Evolutionary conservation across 2,797 vertebrate species (phyloP).

Genomic region (Denticeps clupeoides): DNA sequence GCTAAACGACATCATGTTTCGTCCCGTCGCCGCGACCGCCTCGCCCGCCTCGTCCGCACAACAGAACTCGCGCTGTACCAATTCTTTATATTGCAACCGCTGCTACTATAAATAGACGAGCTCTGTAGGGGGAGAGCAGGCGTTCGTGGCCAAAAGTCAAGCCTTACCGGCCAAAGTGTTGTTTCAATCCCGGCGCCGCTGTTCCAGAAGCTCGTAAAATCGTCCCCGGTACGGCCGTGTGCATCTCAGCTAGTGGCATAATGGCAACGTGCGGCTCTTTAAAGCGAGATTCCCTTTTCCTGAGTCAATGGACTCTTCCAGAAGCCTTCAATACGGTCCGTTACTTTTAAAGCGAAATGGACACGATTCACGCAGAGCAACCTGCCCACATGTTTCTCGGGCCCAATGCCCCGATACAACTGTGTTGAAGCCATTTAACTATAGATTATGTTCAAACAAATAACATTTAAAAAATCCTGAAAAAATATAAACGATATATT

Average conservation of each 20-base stretch:
- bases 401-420: too few species aligned
- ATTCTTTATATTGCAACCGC: conserved; percentile 66
- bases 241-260: neutral
- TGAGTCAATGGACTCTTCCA: neutral
- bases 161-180: neutral
- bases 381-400: too few species aligned
- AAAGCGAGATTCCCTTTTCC: neutral
- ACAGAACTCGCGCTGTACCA: conserved; percentile 45
- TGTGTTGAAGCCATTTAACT: too few species aligned
- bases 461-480: too few species aligned
- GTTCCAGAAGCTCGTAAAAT: neutral
- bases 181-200: neutral
- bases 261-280: neutral
- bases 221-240: neutral
- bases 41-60: conserved; percentile 38
- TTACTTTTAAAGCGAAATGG: conserved; percentile 4
- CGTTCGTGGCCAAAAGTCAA: neutral
- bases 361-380: neutral
- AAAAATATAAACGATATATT: too few species aligned
- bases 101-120: conserved; percentile 63
- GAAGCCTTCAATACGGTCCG: neutral
- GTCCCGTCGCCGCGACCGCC: neutral
- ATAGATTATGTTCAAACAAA: too few species aligned
- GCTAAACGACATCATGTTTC: conserved; percentile 2
- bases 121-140: conserved; percentile 31